Conservation (phyloP, 2,797 vertebrate species). For the Esox lucius region DNA sequence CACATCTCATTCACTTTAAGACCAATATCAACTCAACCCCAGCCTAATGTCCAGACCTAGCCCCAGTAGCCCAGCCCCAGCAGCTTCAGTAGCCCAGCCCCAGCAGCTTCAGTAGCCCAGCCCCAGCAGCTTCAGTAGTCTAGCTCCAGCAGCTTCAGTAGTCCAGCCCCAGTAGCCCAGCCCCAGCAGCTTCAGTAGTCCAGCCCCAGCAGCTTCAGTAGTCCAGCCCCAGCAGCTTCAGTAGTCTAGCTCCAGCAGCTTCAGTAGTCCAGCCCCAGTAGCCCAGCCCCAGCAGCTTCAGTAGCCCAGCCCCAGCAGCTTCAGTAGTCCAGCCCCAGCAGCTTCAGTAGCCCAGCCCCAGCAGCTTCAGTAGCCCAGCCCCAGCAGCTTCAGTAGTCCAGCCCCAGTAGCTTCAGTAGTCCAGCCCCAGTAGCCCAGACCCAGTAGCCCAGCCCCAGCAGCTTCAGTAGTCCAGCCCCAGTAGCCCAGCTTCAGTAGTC, state of each 20-base stretch:
- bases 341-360: background rate
- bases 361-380: background rate
- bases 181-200: no score
- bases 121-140: background rate
- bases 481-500: no score
- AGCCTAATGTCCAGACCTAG: slow-evolving; percentile 4
- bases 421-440: no score
- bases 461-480: no score
- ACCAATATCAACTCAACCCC: background rate
- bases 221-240: background rate
- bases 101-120: background rate
- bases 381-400: slow-evolving; percentile 17
- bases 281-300: background rate
- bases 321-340: background rate
- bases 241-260: no score
- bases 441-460: background rate
- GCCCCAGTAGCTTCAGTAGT: background rate
- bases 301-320: no score
- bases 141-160: no score
- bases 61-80: slow-evolving; percentile 15
- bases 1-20: background rate
- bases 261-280: slow-evolving; percentile 7
- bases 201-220: no score
- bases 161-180: no score
- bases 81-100: background rate